Evolutionary conservation across 30 jellyfish, hydroid and myxozoan species (phyloP).

Genomic region (Mastigias papua): DNA sequence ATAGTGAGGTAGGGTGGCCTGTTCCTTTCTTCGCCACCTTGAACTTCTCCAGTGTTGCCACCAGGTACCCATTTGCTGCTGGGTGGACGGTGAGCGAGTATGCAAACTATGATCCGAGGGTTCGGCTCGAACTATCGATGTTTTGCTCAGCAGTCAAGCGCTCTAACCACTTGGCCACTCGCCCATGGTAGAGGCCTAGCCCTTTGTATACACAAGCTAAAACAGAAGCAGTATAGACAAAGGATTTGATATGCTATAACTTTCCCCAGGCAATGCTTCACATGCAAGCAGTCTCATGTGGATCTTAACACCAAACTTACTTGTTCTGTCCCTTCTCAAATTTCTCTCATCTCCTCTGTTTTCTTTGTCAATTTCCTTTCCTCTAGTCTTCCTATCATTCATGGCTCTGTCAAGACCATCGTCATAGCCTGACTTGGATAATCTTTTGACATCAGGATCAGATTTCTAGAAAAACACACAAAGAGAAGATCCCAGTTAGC

Average conservation of each 20-base stretch:
- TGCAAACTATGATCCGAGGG: no score
- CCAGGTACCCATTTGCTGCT: no score
- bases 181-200: no score
- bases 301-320: neutral
- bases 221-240: no score
- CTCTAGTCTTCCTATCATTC: slow-evolving; percentile 2
- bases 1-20: no score
- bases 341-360: slow-evolving; percentile 1
- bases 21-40: no score
- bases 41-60: no score
- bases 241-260: neutral
- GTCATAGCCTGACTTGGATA: slow-evolving; percentile 23
- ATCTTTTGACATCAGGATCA: slow-evolving; percentile 20
- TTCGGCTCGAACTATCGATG: no score
- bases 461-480: neutral
- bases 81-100: no score
- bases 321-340: neutral
- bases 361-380: slow-evolving; percentile 24
- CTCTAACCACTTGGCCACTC: no score
- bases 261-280: neutral
- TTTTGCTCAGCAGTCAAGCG: no score
- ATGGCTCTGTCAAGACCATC: slow-evolving; percentile 10
- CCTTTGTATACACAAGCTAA: no score
- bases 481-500: neutral
- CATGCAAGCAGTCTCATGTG: neutral